Base-by-base conservation (phyloP, 2,113 vertebrate genomes). In the Corvus hawaiiensis region DNA sequence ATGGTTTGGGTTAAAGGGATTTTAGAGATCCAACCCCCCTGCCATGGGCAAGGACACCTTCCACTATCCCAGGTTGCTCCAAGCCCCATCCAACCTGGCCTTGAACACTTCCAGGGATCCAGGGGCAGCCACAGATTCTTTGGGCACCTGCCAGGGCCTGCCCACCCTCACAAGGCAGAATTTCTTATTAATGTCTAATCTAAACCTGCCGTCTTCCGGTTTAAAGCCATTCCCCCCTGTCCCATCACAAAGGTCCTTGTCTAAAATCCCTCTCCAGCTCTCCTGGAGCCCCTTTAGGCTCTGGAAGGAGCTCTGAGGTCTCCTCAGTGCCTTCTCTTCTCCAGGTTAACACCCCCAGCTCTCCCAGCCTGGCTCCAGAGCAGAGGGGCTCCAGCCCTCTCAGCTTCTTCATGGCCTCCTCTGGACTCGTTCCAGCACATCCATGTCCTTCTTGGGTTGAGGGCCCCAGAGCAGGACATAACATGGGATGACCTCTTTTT, bases 41-140 rank as follows among this genome's bases (percentile, higher is more conserved):
- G 11, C 33, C 23, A 30, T 11, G 37, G 18, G 32, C 12, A 68
- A 9, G n/a, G n/a, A 41, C 14, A 61, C 20, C 9, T 67, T 30
- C n/a, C n/a, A 16, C 46, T 54, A 10, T 5, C 24, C 48, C 28
- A 75, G 39, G 20, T 0, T 46, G 20, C n/a, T 68, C 62, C n/a
- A 62, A 62, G 30, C 30, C 20, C n/a, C 1, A 0, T 48, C 62
- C 62, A 75, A 0, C 30, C 30, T 61, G 9, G 11, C 39, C 30
- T 62, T 54, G 71, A 8, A 37, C 37, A 10, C 37, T 37, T 37
- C 37, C 37, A 37, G 35, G 59, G 35, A 61, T 39, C 35, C 59
- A 61, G 24, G 59, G 11, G 35, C 24, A 61, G 35, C 58, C 58
- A 61, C 58, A 61, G 58, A 24, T 61, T 26, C 58, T 61, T 5